Base-by-base conservation (phyloP, 2,888 invertebrate species). In the Coelinius sp. region DNA sequence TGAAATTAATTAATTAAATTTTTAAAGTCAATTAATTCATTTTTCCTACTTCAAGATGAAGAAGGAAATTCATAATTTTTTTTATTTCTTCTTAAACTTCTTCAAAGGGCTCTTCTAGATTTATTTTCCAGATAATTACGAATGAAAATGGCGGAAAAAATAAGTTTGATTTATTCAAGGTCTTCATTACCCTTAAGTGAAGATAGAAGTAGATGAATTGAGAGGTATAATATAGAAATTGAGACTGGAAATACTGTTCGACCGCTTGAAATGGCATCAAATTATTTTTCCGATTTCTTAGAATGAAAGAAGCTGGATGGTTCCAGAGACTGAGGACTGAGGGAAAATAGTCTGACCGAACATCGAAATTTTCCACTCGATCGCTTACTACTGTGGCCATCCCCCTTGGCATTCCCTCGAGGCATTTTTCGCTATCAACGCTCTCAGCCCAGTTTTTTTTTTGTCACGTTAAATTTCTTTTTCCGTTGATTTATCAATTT, bases 331-430 rank as follows among this genome's bases (percentile, higher is more conserved):
- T 2, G 24, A 53, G 53, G 12, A n/a, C 4, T n/a, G 12, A 27
- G 17, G 17, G 20, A 59, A 35, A 59, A 17, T 17, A n/a, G 20
- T 49, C 17, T 49, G 59, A 59, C 25, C 35, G 20, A 59, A 31
- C 59, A 7, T 31, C 59, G 35, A 59, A 59, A 59, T 59, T 59
- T 72, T 67, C 69, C 46, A 49, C 68, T 62, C 38, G 49, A 35
- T 44, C 3, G 41, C n/a, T 17, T 31, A 25, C 52, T 3, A 35
- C 10, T n/a, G 24, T 14, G n/a, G 46, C 53, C 59, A 62, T 67
- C 56, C 52, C 49, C 53, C n/a, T 14, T 20, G 10, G 8, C 35
- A 31, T 25, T 59, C 35, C 59, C 59, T 31, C 1, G 35, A 59
- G 59, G 17, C 59, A 7, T 17, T 17, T 24, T 35, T 59, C 59